Evolutionary conservation across 1,140 invertebrate species (phyloP).

Genomic region (Maniola jurtina): DNA sequence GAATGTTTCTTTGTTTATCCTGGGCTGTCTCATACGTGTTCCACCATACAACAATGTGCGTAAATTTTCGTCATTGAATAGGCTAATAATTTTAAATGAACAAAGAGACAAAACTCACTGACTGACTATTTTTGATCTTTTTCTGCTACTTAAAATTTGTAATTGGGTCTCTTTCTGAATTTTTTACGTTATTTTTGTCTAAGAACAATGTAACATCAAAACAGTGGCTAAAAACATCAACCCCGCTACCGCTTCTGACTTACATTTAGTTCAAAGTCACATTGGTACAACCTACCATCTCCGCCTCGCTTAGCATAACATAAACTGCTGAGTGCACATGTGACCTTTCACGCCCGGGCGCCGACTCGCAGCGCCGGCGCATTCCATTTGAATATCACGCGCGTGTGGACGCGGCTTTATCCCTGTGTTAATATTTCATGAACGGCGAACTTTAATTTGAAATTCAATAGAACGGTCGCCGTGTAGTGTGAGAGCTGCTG

Average conservation of each 20-base stretch:
- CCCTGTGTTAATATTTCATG: conserved; percentile 60
- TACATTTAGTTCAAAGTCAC: conserved; percentile 23
- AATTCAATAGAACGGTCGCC: conserved; percentile 44
- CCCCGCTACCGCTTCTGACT: conserved; percentile 29
- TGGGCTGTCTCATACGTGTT: no score
- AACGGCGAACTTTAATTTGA: conserved; percentile 52
- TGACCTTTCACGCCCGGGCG: conserved; percentile 41
- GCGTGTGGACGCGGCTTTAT: conserved; percentile 40
- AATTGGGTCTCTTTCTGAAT: no score
- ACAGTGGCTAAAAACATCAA: background rate
- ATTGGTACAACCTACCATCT: conserved; percentile 34
- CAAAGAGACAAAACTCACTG: no score
- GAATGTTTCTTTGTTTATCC: no score
- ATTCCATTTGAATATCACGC: conserved; percentile 53
- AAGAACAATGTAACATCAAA: background rate
- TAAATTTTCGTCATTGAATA: no score
- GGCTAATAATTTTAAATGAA: no score
- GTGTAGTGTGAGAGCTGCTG: background rate
- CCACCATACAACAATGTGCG: no score
- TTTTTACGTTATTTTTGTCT: no score
- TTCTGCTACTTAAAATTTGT: no score
- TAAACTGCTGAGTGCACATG: conserved; percentile 43
- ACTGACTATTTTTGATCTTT: no score
- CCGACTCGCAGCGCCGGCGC: conserved; percentile 43
- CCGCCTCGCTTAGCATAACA: conserved; percentile 49